Percentiles rank a stretch among this genome's conserved stretches.
Evolutionary conservation across 2,797 vertebrate genomes (phyloP).

Genomic region (Phoxinus dragarum): DNA sequence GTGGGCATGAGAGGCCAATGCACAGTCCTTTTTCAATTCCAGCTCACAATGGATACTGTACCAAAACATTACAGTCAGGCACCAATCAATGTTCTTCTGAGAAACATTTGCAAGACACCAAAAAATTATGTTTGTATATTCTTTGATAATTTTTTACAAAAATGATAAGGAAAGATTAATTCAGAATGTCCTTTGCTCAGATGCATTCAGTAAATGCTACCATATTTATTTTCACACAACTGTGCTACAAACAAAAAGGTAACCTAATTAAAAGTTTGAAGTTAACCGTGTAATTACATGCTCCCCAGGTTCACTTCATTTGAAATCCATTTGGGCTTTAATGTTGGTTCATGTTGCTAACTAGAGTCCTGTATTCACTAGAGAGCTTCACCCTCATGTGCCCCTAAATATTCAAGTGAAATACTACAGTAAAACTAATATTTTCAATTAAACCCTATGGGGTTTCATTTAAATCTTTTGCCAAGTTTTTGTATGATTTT

Average conservation of each 20-base stretch:
- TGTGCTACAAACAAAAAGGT: conserved; percentile 25
- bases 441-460: neutral
- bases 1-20: neutral
- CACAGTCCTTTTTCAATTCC: neutral
- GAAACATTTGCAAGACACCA: neutral
- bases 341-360: conserved; percentile 67
- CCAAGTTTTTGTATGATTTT: neutral
- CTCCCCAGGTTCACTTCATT: conserved; percentile 31
- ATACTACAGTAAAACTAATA: neutral
- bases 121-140: neutral
- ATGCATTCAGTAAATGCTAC: conserved; percentile 35
- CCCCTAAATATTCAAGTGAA: conserved; percentile 61
- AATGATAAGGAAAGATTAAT: neutral
- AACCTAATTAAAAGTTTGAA: conserved; percentile 35
- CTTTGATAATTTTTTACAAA: conserved; percentile 36
- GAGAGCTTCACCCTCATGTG: conserved; percentile 66
- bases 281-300: conserved; percentile 44
- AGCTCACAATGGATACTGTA: neutral
- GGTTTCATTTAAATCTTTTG: neutral
- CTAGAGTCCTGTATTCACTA: conserved; percentile 58
- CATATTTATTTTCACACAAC: conserved; percentile 11
- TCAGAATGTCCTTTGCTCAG: neutral
- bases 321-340: conserved; percentile 54
- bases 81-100: neutral
- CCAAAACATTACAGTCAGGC: neutral